Evolutionary conservation across 2,797 vertebrate genomes (phyloP), one percentile per base, ranked within the genome.

Genomic region (Sebastolobus altivelis): DNA sequence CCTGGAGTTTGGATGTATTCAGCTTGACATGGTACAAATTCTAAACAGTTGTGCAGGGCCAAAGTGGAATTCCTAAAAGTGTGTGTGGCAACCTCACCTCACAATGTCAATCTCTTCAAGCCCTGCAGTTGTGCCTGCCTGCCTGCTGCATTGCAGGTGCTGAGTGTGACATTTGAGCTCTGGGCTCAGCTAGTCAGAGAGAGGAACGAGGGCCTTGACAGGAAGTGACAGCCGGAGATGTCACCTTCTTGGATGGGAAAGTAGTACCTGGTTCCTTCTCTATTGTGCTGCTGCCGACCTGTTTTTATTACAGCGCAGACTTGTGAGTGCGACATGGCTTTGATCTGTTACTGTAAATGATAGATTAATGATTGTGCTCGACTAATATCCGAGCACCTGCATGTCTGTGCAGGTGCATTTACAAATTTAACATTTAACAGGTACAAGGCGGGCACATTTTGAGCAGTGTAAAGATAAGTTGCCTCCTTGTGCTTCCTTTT

Each of bases 101-200:
- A 8, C 83, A 78, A 56, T 86, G 85, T 87, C 90, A 83, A 59
- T 83, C 84, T 82, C 38, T 10, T 72, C 13, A 6, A 82, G 86
- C 72, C 87, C 87, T 83, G 87, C 89, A 49, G 87, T 74, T 78
- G 82, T 77, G 79, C 76, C 81, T 87, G 90, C 80, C 90, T 68
- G 85, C 71, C 83, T 94, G 93, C 92, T 94, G 92, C 94, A 95
- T 91, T 95, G 94, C 94, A 94, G 95, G 92, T 92, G 92, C 84
- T 88, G 84, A 92, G 86, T 90, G 85, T 91, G 88, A 93, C 89
- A 92, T 89, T 90, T 90, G 87, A 87, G 90, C 88, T 80, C 67
- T 66, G 77, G 77, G 87, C 87, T 90, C 82, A 29, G 80, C 82
- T 71, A 59, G 82, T 63, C 79, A 88, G 79, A 68, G 62, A 83